phyloP scores from a whole-genome alignment of 1,140 invertebrate species.

The Diachasma alloeum region DNA sequence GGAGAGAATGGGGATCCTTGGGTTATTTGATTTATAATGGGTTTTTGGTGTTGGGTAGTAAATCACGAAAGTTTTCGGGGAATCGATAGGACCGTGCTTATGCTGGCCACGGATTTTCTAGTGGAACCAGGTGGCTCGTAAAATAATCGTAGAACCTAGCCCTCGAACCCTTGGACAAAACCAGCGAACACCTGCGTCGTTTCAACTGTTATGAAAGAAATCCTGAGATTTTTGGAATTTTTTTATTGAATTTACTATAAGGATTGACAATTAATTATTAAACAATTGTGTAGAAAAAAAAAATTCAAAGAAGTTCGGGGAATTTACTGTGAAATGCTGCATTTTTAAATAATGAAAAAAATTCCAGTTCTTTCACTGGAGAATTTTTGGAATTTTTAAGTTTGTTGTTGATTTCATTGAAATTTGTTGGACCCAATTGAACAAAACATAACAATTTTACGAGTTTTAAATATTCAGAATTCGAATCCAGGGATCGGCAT shows the following conservation, averaged over 20 bases:
- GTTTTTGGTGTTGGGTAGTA: slow-evolving; percentile 9
- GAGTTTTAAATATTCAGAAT: no score
- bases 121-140: slow-evolving; percentile 48
- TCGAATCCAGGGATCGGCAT: no score
- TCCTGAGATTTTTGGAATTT: background rate
- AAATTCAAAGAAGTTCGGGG: no score
- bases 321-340: no score
- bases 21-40: slow-evolving; percentile 10
- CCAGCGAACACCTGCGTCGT: slow-evolving; percentile 18
- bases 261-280: background rate
- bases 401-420: no score
- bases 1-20: background rate
- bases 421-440: no score
- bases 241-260: background rate
- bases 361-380: no score
- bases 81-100: slow-evolving; percentile 38
- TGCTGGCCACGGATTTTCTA: slow-evolving; percentile 17
- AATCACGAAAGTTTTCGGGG: slow-evolving; percentile 33
- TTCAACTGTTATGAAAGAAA: background rate
- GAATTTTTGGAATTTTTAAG: background rate
- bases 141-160: slow-evolving; percentile 49
- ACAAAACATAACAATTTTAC: no score
- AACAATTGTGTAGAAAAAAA: no score
- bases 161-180: slow-evolving; percentile 31
- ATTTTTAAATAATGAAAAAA: no score